Percentiles rank a stretch among this genome's conserved stretches.
These are phyloP conservation scores for Drosophila nasuta DNA, from an alignment of 1,140 invertebrate genomes.

Conservation along the genomic window DNA sequence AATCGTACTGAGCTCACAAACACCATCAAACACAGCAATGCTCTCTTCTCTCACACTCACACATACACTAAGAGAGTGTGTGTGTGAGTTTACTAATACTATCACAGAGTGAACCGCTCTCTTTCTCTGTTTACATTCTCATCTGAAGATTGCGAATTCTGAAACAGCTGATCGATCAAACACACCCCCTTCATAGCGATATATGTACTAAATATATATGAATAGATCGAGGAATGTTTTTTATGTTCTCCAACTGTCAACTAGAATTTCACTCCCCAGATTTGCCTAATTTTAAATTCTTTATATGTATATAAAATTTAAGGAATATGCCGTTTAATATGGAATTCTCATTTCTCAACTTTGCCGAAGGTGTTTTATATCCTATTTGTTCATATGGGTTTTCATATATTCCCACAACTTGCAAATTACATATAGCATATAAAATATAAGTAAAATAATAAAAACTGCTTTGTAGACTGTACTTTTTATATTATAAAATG, in stretches of 20 bases:
- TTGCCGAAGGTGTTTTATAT: too few relatives aligned
- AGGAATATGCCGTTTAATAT: too few relatives aligned
- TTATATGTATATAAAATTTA: too few relatives aligned
- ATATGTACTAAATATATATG: too few relatives aligned
- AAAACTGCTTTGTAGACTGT: too few relatives aligned
- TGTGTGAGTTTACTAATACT: constrained; percentile 45
- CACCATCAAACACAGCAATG: constrained; percentile 17
- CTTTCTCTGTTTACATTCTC: constrained; percentile 62
- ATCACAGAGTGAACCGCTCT: constrained; percentile 18
- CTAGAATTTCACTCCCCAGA: background rate
- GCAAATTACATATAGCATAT: too few relatives aligned
- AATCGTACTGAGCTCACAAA: constrained; percentile 26
- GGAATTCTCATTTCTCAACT: too few relatives aligned
- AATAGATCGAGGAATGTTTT: background rate
- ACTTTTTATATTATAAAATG: too few relatives aligned
- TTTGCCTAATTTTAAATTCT: background rate
- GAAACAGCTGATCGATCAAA: constrained; percentile 42
- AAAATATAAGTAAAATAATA: too few relatives aligned
- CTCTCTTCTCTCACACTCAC: constrained; percentile 42
- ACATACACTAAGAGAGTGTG: background rate
- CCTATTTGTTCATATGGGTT: too few relatives aligned
- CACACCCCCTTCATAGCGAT: background rate
- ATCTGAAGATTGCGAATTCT: background rate
- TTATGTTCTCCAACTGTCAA: background rate
- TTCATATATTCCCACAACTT: too few relatives aligned